Evolutionary conservation across 2,113 vertebrate genomes (phyloP), one percentile per base, ranked within the genome.

Genomic region (Leptobrachium ailaonicum): DNA sequence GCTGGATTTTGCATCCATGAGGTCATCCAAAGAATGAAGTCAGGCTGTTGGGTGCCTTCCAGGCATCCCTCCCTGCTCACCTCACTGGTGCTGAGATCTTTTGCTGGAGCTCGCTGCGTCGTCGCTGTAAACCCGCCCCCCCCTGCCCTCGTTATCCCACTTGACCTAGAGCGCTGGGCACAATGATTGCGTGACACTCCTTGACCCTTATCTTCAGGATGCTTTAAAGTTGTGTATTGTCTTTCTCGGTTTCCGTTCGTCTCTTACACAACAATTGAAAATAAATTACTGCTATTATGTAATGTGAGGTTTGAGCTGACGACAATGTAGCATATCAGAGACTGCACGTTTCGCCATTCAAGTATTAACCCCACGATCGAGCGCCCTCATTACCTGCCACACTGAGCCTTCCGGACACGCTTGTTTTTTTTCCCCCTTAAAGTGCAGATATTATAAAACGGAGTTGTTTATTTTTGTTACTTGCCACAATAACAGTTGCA

Each of bases 1-100:
- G 78, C 78, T 60, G 42, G 50, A 80, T 63, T 62, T 73, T 45
- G 78, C 63, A 68, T 80, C 71, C 41, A 41, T 80, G 71, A 80
- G 78, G 78, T 80, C 78, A 80, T 80, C 78, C 78, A 74, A 66
- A 8, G 40, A 73, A 56, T 80, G 77, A 80, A 80, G 71, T 80
- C 78, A 74, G 63, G 44, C 58, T 56, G 41, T 74, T 80, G 78
- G 78, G 71, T 68, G 64, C 9, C 58, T 56, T 80, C 71, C 78
- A 80, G 78, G 41, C 64, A 63, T 68, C 63, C 78, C 78, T 66
- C 63, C 6, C 14, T 10, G 13, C 43, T 41, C 54, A 4, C 54
- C 5, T 14, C 9, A 13, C 41, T 9, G 56, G 2, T 12, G 69
- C 77, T 12, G 20, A 53, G 60, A 54, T 73, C 44, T 74, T 11